Evolutionary conservation across 1,140 invertebrate species (phyloP), one percentile per base, ranked within the genome.

Genomic region (Habropoda laboriosa): DNA sequence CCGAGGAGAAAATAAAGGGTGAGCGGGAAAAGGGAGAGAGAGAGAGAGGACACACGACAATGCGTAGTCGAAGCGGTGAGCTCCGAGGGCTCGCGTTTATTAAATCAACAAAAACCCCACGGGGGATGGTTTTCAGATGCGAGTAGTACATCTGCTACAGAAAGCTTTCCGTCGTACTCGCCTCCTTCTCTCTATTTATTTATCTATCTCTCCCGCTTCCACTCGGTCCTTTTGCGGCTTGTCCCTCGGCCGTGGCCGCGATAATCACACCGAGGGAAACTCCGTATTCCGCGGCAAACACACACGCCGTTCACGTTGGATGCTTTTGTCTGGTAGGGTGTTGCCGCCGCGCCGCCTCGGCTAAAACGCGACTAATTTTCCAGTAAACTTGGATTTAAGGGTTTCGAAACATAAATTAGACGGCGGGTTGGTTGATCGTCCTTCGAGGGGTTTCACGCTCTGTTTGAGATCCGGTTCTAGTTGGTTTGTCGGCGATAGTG

Each of bases 51-150:
- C n/a, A n/a, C 3, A 81, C 57, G 83, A 87, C 86, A 84, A 86
- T 88, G 83, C 77, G 77, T 86, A 77, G 86, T 82, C 79, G 73
- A 79, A 78, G 76, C 80, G 73, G 85, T 80, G 71, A 87, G 81
- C 83, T 86, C n/a, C 60, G 82, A 80, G 80, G 84, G 74, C 45
- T 83, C 60, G 76, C 87, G 86, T 88, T 88, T 88, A 88, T 88
- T 88, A 88, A 88, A 88, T 88, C 87, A 88, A 88, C 87, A 87
- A 85, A 88, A 84, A 81, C 86, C 82, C 74, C 86, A 63, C 38
- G 73, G 78, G 73, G 76, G 87, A 72, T 80, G 79, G 74, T 86
- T 82, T 86, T 82, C 83, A 86, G 83, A 86, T 70, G 85, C 84
- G 76, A 86, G 83, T 79, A 70, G 80, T 86, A 86, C 85, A 86